Percentiles rank a stretch among this genome's conserved stretches.
phyloP scores from a whole-genome alignment of 2,113 vertebrate genomes.

The Opisthocomus hoazin region DNA sequence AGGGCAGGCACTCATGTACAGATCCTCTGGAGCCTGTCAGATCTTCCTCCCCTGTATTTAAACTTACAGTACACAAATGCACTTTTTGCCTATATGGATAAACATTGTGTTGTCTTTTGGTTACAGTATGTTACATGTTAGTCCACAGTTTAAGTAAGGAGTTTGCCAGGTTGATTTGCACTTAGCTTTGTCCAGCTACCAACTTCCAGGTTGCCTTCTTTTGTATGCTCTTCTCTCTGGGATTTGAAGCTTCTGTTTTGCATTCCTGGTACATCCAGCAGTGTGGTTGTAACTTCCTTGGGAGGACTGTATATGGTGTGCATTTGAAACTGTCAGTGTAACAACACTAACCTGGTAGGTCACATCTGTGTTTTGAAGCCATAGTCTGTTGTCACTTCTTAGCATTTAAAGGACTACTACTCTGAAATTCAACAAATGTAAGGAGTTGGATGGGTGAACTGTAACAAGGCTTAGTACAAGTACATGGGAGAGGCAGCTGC shows the following conservation, averaged over 20 bases:
- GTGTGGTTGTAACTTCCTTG: neutral
- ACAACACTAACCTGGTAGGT: neutral
- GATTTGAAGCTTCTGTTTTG: neutral
- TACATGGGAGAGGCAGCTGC: neutral
- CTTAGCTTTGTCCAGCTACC: neutral
- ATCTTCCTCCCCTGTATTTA: neutral
- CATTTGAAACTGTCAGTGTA: neutral
- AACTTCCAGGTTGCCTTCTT: neutral
- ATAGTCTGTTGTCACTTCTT: neutral
- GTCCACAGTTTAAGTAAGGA: neutral
- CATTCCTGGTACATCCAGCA: neutral
- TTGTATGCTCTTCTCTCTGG: neutral
- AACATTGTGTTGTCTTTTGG: neutral
- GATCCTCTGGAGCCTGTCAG: neutral
- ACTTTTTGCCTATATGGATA: neutral
- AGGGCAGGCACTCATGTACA: accelerated
- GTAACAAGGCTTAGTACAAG: neutral
- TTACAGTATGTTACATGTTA: neutral
- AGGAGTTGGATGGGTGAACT: neutral
- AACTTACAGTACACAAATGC: no score
- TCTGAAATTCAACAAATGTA: neutral
- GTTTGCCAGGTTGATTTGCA: neutral
- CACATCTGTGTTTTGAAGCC: neutral
- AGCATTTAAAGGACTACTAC: neutral
- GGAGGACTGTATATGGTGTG: neutral